Percentiles rank a stretch among this genome's conserved stretches.
Evolutionary conservation across 2,888 invertebrate species (phyloP).

Genomic region (Poecilus cupreus): DNA sequence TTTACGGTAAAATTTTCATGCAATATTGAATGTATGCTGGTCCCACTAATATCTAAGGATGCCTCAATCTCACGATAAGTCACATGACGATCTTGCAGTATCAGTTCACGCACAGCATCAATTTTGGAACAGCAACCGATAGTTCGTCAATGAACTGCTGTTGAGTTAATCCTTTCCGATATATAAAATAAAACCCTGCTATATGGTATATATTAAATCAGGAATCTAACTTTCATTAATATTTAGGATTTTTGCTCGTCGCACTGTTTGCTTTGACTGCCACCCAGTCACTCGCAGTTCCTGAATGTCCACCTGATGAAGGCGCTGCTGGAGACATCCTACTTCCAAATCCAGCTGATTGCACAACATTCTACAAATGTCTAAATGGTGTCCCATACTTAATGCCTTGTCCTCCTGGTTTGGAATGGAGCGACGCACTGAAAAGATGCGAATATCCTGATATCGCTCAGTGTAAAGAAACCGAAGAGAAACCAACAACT

Average conservation of each 20-base stretch:
- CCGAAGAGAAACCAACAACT: not conserved
- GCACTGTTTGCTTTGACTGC: not conserved
- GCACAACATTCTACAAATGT: slow-evolving; percentile 59
- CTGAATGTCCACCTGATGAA: slow-evolving; percentile 28
- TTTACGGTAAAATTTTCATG: no score
- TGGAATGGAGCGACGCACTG: slow-evolving; percentile 48
- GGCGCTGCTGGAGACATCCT: slow-evolving; percentile 1
- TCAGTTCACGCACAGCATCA: no score
- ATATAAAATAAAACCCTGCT: no score
- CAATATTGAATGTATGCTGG: no score
- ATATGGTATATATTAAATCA: not conserved
- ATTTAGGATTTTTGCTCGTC: not conserved
- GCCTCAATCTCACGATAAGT: no score
- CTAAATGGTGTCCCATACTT: slow-evolving; percentile 40
- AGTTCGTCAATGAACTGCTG: no score
- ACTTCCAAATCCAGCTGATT: slow-evolving; percentile 44
- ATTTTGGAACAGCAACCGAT: no score
- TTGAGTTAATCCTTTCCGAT: no score
- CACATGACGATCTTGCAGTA: no score
- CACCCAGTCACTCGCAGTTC: not conserved
- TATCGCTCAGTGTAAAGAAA: slow-evolving; percentile 44
- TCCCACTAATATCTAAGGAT: no score
- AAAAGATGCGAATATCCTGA: slow-evolving; percentile 57
- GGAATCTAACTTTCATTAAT: not conserved
- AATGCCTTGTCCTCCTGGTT: slow-evolving; percentile 49